Evolutionary conservation across 2,797 vertebrate species (phyloP).

Genomic region (Pelobates cultripes): DNA sequence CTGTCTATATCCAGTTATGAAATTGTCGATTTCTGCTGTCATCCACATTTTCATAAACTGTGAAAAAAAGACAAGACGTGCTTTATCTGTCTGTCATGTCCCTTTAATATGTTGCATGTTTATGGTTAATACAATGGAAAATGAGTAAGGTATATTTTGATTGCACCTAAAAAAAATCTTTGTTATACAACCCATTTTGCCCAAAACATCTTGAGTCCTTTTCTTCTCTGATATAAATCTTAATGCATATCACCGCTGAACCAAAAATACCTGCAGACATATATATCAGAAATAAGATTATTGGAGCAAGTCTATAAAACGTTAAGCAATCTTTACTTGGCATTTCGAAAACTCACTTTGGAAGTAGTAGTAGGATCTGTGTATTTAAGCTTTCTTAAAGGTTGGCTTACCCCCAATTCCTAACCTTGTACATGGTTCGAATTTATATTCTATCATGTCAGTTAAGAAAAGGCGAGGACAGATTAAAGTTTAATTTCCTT

Average conservation of each 20-base stretch:
- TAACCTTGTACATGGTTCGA: constrained; percentile 52
- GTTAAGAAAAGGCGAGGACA: constrained; percentile 59
- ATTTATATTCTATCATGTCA: constrained; percentile 57
- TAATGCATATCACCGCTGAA: constrained; percentile 22
- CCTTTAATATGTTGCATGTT: too few relatives aligned
- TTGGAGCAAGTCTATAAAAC: constrained; percentile 39
- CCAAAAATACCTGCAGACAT: constrained; percentile 7
- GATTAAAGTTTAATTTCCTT: constrained; percentile 65
- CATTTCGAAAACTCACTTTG: constrained; percentile 51
- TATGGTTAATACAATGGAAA: too few relatives aligned
- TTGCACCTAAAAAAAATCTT: too few relatives aligned
- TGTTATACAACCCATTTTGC: too few relatives aligned
- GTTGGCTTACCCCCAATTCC: constrained; percentile 56
- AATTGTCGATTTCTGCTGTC: too few relatives aligned
- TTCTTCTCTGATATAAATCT: constrained; percentile 24
- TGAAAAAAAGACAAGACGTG: too few relatives aligned
- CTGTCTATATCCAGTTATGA: too few relatives aligned
- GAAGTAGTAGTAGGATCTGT: constrained; percentile 34
- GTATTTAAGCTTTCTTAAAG: constrained; percentile 54
- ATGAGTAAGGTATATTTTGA: too few relatives aligned
- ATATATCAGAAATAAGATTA: constrained; percentile 47
- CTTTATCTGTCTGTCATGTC: too few relatives aligned
- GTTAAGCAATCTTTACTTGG: constrained; percentile 45
- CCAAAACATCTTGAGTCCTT: too few relatives aligned
- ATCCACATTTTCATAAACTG: too few relatives aligned